phyloP scores from a whole-genome alignment of 2,888 invertebrate species.

The Caradrina kadenii region DNA sequence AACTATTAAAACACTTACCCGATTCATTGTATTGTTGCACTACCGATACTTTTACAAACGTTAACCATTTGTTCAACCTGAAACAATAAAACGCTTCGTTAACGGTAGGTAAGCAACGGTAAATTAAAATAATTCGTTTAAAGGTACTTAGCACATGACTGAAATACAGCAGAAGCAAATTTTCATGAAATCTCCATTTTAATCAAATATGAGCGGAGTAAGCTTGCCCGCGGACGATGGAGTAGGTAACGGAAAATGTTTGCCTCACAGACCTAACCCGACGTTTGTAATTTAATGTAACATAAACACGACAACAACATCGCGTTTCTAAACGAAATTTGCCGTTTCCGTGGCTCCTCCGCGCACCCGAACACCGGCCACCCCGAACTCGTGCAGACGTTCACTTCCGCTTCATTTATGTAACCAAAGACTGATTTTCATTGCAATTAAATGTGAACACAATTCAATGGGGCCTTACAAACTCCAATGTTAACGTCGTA shows the following conservation, averaged over 20 bases:
- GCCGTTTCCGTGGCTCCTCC: slow-evolving; percentile 67
- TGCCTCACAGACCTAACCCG: slow-evolving; percentile 77
- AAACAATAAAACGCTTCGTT: slow-evolving; percentile 67
- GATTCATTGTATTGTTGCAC: slow-evolving; percentile 78
- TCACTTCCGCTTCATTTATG: slow-evolving; percentile 65
- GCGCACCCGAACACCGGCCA: slow-evolving; percentile 46
- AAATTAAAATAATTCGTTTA: slow-evolving; percentile 54
- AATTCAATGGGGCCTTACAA: slow-evolving; percentile 46
- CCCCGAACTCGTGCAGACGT: slow-evolving; percentile 54
- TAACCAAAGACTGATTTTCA: slow-evolving; percentile 65
- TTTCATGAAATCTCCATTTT: slow-evolving; percentile 70
- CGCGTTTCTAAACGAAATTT: slow-evolving; percentile 77
- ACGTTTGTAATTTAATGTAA: slow-evolving; percentile 81
- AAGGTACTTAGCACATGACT: slow-evolving; percentile 48
- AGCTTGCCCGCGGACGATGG: slow-evolving; percentile 73
- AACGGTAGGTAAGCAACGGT: slow-evolving; percentile 23
- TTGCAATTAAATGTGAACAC: slow-evolving; percentile 65
- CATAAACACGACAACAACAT: slow-evolving; percentile 81
- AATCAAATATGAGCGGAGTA: slow-evolving; percentile 73
- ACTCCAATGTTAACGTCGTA: slow-evolving; percentile 24
- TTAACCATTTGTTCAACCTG: slow-evolving; percentile 80
- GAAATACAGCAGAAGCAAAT: slow-evolving; percentile 52
- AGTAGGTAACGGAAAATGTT: slow-evolving; percentile 78
- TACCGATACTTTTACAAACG: slow-evolving; percentile 61
- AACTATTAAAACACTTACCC: slow-evolving; percentile 74